Evolutionary conservation across 2,888 invertebrate genomes (phyloP), one percentile per base, ranked within the genome.

Genomic region (Apeira syringaria): DNA sequence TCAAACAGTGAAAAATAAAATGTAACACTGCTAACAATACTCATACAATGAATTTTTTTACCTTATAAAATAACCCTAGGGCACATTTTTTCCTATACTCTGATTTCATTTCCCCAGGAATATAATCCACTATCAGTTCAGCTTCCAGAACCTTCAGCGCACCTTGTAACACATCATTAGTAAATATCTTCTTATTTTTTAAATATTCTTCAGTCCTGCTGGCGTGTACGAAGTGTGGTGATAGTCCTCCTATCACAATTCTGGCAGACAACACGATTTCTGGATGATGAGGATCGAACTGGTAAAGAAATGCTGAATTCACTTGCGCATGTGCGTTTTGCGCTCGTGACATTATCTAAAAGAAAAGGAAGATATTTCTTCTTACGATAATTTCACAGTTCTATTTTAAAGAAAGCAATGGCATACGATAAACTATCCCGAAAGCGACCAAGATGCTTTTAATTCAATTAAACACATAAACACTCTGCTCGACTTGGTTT

Each of bases 291-390:
- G 50, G 13, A 37, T 89, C 70, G 28, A 94, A 68, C 64, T 92
- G 90, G 42, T 94, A 91, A 0, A 93, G 74, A 66, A 95, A 95
- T 2, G 92, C 95, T 9, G 94, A 94, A 59, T 95, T 95, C 0
- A 96, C 93, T 61, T 93, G 92, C 0, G 95, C 95, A 56, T 94
- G 94, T 0, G 94, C 92, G 61, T 94, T 95, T 79, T 94, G 94
- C 1, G 93, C 91, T 41, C 94, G 82, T 1, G 94, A 92, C 92
- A 94, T 94, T 39, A 95, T 92, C 94, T 95, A 56, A 42, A 85
- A 66, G 4, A 15, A 20, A 20, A 20, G 1, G 1, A 3, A 7
- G n/a, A n/a, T n/a, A n/a, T n/a, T n/a, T n/a, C n/a, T n/a, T n/a
- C n/a, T n/a, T n/a, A n/a, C n/a, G n/a, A n/a, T n/a, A n/a, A n/a